Conservation (phyloP, 2,888 invertebrate genomes). For the Caenorhabditis afra region DNA sequence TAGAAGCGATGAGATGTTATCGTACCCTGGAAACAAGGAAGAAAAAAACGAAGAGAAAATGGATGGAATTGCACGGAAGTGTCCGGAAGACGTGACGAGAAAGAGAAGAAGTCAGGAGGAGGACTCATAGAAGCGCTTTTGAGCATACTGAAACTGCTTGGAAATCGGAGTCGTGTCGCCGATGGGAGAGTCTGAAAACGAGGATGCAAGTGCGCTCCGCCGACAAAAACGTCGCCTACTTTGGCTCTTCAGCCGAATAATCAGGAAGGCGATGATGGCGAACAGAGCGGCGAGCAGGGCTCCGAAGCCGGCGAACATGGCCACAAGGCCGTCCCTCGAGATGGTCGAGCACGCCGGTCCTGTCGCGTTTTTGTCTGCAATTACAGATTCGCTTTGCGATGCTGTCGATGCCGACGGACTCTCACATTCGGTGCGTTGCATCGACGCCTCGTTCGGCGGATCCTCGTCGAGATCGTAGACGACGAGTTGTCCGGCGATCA, state of each 20-base stretch:
- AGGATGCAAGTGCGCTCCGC: not conserved
- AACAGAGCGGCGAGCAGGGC: constrained; percentile 43
- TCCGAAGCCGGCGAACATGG: constrained; percentile 44
- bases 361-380: constrained; percentile 19
- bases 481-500: constrained; percentile 79
- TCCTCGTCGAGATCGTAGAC: constrained; percentile 80
- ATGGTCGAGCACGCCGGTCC: constrained; percentile 30
- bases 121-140: constrained; percentile 51
- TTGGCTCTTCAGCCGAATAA: constrained; percentile 38
- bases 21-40: constrained; percentile 42
- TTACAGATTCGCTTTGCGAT: too few relatives aligned
- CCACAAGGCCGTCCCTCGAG: constrained; percentile 21
- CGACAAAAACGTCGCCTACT: constrained; percentile 9
- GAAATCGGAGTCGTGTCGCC: constrained; percentile 42
- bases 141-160: constrained; percentile 44
- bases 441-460: constrained; percentile 67
- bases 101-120: constrained; percentile 11
- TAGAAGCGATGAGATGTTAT: constrained; percentile 46
- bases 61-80: constrained; percentile 31
- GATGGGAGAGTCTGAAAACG: constrained; percentile 36
- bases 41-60: not conserved
- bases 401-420: not conserved
- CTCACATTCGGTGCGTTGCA: not conserved
- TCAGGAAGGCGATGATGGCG: constrained; percentile 37
- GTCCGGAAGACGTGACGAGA: constrained; percentile 11